Evolutionary conservation across 2,888 invertebrate species (phyloP), one percentile per base, ranked within the genome.

Genomic region (Mesoligia furuncula): DNA sequence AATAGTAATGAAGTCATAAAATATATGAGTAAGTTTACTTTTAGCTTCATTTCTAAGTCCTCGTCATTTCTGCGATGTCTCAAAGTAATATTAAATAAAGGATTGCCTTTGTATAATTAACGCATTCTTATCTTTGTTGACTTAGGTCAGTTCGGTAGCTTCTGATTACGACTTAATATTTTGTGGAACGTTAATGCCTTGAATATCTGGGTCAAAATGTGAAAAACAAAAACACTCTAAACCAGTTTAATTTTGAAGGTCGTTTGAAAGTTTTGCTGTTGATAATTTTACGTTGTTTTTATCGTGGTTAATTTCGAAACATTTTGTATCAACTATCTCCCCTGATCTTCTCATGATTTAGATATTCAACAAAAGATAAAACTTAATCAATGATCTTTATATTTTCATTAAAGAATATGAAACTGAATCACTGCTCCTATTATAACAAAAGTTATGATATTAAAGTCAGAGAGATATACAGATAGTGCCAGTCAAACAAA

Each of bases 231-330:
- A 70, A 73, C 78, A 72, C 64, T 85, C 45, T 66, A 70, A 85
- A 83, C 84, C 54, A 71, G 86, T 85, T 85, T 65, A 2, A 62
- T 71, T 77, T 67, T 66, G 73, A 85, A 84, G 84, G 84, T 75
- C 73, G 54, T n/a, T 67, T 82, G 39, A 73, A 73, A 75, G 42
- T 57, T 64, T 36, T 36, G 9, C 15, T 39, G 15, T 36, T 24
- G 1, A 45, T 24, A 27, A 65, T 74, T 74, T 24, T 81, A 15
- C 17, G 31, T 62, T 81, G 61, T 75, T 75, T 36, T 81, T 74
- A 27, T 36, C 15, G 59, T 59, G 20, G 6, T 27, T 31, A 36
- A 15, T 11, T 42, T 15, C 0, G 3, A 42, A 65, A 51, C 5
- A 15, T 51, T 54, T 66, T 62, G 15, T n/a, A 5, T 17, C 3